Evolutionary conservation across 2,113 vertebrate genomes (phyloP).

Genomic region (Herpailurus yagouaroundi): DNA sequence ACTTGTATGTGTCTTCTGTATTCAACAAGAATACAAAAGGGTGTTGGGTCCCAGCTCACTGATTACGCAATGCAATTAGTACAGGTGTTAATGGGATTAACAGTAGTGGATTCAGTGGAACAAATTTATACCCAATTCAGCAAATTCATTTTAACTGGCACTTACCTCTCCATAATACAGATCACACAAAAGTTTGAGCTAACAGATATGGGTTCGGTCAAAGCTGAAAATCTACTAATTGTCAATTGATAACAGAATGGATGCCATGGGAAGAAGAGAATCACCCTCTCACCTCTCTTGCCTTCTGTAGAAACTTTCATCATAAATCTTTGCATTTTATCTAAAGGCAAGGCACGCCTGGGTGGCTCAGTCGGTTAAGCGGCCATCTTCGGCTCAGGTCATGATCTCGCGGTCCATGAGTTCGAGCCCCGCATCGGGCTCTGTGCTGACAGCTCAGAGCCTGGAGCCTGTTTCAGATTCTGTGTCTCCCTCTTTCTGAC

Average conservation of each 20-base stretch:
- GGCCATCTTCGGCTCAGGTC: too few relatives aligned
- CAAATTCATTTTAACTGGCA: not conserved
- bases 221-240: not conserved
- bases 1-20: not conserved
- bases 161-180: not conserved
- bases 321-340: not conserved
- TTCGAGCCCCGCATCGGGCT: too few relatives aligned
- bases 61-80: not conserved
- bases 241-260: not conserved
- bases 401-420: too few relatives aligned
- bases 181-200: not conserved
- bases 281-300: not conserved
- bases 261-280: not conserved
- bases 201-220: not conserved
- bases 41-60: not conserved
- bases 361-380: too few relatives aligned
- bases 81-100: not conserved
- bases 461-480: too few relatives aligned
- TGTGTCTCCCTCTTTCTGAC: too few relatives aligned
- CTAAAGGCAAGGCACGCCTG: not conserved
- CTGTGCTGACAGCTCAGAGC: too few relatives aligned
- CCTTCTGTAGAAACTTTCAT: not conserved
- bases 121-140: not conserved
- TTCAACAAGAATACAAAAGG: not conserved
- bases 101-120: not conserved